phyloP scores from a whole-genome alignment of 2,113 vertebrate species.

The Tichodroma muraria region DNA sequence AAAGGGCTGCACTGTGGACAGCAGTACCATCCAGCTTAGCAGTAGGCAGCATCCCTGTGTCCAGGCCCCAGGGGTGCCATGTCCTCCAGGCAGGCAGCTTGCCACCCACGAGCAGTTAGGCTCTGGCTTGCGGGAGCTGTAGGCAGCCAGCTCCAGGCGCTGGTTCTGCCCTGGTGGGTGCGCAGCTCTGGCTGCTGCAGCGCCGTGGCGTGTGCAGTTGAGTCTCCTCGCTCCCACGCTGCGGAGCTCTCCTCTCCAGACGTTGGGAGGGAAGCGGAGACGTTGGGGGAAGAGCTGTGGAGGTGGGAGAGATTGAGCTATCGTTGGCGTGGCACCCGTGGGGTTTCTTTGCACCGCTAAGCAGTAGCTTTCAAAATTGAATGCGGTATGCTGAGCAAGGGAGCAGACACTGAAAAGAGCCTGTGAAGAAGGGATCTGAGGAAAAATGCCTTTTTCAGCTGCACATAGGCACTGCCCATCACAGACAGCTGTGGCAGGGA shows the following conservation, averaged over 20 bases:
- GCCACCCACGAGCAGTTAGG: background rate
- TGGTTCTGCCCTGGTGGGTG: background rate
- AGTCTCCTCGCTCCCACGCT: background rate
- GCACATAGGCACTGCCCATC: background rate
- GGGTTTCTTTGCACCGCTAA: conserved; percentile 8
- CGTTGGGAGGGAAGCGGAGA: background rate
- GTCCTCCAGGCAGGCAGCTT: background rate
- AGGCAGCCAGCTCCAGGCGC: background rate
- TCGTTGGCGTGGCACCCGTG: background rate
- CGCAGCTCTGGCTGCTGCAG: background rate
- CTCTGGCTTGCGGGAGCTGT: background rate
- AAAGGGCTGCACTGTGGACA: background rate
- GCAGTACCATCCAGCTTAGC: background rate
- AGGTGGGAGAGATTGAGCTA: conserved; percentile 40
- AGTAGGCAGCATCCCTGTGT: background rate
- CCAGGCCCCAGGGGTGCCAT: background rate
- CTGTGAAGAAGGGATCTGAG: background rate
- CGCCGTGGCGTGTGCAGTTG: accelerated
- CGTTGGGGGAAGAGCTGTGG: conserved; percentile 15
- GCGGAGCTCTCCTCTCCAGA: background rate
- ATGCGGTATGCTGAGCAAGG: background rate
- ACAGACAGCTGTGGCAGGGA: background rate
- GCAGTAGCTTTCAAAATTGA: background rate
- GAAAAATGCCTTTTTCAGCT: background rate
- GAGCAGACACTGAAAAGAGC: background rate